Percentiles rank a stretch among this genome's conserved stretches.
These are phyloP conservation scores for Chironomus striatipennis DNA, from an alignment of 1,140 invertebrate species.

Conservation along the genomic window DNA sequence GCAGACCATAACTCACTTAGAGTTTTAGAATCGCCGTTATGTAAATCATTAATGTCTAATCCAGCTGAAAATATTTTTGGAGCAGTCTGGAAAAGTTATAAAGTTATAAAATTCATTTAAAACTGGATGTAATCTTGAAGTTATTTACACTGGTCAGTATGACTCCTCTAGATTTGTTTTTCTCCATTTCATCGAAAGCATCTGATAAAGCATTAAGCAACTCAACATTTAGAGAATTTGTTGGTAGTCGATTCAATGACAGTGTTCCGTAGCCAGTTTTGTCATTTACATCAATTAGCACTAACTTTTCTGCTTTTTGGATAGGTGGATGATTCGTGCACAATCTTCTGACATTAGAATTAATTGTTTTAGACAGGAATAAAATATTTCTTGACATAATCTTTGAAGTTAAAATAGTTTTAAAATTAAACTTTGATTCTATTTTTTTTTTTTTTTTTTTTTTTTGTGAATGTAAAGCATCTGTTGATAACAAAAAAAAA, in stretches of 20 bases:
- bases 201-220: constrained; percentile 31
- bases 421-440: too few relatives aligned
- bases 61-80: constrained; percentile 73
- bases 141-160: constrained; percentile 69
- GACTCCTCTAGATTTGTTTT: constrained; percentile 59
- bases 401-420: too few relatives aligned
- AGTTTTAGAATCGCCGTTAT: constrained; percentile 62
- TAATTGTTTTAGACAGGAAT: too few relatives aligned
- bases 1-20: constrained; percentile 62
- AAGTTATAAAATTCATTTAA: background rate
- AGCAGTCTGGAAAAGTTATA: constrained; percentile 46
- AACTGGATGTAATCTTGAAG: background rate
- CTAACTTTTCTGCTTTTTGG: constrained; percentile 24
- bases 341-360: too few relatives aligned
- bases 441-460: too few relatives aligned
- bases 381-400: constrained; percentile 47
- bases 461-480: too few relatives aligned
- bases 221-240: background rate
- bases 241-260: background rate
- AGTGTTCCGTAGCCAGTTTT: background rate
- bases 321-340: constrained; percentile 34
- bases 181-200: constrained; percentile 55
- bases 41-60: constrained; percentile 80
- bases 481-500: too few relatives aligned
- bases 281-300: background rate